phyloP scores from a whole-genome alignment of 2,888 invertebrate genomes.

The Phortica magna region DNA sequence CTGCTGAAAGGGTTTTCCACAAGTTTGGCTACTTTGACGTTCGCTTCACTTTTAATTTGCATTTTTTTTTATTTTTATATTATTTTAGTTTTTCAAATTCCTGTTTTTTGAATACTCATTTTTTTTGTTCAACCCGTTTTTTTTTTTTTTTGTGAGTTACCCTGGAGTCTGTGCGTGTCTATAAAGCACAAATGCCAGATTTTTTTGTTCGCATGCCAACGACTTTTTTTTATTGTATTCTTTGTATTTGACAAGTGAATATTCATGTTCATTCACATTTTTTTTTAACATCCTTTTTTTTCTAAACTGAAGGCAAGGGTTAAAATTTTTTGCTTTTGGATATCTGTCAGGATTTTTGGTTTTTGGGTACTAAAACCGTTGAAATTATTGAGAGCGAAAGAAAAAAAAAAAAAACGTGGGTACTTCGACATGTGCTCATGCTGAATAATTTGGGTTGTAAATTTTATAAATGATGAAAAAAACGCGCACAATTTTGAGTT shows the following conservation, averaged over 20 bases:
- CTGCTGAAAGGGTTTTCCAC: slow-evolving; percentile 66
- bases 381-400: slow-evolving; percentile 35
- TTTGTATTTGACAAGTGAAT: slow-evolving; percentile 77
- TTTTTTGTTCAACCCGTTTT: slow-evolving; percentile 54
- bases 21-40: slow-evolving; percentile 48
- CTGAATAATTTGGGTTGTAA: slow-evolving; percentile 67
- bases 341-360: slow-evolving; percentile 55
- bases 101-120: slow-evolving; percentile 59
- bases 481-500: slow-evolving; percentile 38
- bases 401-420: slow-evolving; percentile 75
- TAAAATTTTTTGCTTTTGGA: slow-evolving; percentile 59
- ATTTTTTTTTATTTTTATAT: slow-evolving; percentile 60
- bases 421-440: slow-evolving; percentile 76
- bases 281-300: slow-evolving; percentile 35
- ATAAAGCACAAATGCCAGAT: slow-evolving; percentile 58
- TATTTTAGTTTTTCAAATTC: slow-evolving; percentile 45
- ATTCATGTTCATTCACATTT: slow-evolving; percentile 66
- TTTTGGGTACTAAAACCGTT: slow-evolving; percentile 44
- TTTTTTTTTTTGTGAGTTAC: slow-evolving; percentile 32
- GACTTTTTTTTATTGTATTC: slow-evolving; percentile 3
- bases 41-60: slow-evolving; percentile 74
- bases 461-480: slow-evolving; percentile 50
- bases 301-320: slow-evolving; percentile 63
- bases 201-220: slow-evolving; percentile 46
- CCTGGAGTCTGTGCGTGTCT: slow-evolving; percentile 28